Conservation (phyloP, 2,113 vertebrate species). For the Crotalus helleri region DNA sequence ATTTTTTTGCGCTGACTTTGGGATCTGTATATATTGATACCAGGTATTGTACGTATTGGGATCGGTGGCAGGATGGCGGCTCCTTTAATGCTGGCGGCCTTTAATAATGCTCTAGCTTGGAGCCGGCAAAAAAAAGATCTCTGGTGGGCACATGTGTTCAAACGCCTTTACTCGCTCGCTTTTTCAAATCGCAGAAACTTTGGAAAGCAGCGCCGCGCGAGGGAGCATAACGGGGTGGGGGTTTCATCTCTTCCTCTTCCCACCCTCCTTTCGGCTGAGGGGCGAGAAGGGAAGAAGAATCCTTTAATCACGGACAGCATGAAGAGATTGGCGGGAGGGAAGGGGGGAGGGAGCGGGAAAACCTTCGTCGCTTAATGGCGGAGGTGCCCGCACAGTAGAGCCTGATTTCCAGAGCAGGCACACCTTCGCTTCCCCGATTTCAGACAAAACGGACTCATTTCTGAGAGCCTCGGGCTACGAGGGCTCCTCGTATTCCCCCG, state of each 20-base stretch:
- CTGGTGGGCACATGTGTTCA: neutral
- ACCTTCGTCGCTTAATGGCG: neutral
- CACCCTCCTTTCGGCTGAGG: neutral
- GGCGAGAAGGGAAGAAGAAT: neutral
- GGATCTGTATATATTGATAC: neutral
- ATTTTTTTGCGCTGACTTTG: neutral
- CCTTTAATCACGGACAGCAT: too few relatives aligned
- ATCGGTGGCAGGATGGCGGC: neutral
- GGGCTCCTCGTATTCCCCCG: neutral
- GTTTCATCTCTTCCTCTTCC: neutral
- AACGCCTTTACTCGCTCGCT: neutral
- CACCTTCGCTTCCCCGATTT: neutral
- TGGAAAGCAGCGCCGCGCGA: neutral
- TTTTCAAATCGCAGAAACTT: neutral
- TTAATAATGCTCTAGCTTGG: neutral
- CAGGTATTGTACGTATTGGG: neutral
- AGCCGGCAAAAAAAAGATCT: neutral
- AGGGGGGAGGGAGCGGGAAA: neutral
- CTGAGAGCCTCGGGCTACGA: neutral
- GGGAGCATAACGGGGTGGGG: neutral
- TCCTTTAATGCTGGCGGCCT: neutral
- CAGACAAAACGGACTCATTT: neutral
- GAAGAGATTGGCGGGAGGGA: neutral
- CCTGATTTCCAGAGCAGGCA: neutral
- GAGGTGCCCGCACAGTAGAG: neutral